A percentile compares a stretch with the other conserved stretches of the same genome.
These are phyloP conservation scores for Harpagus bidentatus DNA, from an alignment of 2,113 vertebrate species.

Conservation along the genomic window DNA sequence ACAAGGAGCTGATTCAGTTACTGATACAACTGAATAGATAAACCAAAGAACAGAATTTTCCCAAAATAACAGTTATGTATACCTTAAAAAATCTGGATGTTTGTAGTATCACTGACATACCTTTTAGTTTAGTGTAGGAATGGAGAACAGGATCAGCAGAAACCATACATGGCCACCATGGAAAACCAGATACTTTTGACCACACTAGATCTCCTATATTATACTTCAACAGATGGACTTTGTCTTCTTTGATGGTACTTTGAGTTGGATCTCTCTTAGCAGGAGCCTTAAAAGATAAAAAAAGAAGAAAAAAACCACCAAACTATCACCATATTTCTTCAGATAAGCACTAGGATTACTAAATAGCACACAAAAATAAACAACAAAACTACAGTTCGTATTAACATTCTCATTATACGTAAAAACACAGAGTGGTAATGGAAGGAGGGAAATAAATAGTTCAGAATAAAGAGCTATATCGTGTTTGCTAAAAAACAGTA, in stretches of 20 bases:
- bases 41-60: not conserved
- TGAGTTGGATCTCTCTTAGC: conserved; percentile 65
- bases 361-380: not conserved
- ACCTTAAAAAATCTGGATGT: not conserved
- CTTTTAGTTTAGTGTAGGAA: conserved; percentile 86
- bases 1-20: not conserved
- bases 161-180: conserved; percentile 99
- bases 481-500: not conserved
- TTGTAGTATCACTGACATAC: conserved; percentile 60
- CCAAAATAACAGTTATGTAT: not conserved
- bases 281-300: conserved; percentile 49
- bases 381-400: not conserved
- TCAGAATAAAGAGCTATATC: not conserved
- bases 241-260: conserved; percentile 56
- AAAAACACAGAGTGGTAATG: not conserved
- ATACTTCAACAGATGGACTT: conserved; percentile 72
- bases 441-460: not conserved
- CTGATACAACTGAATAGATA: not conserved
- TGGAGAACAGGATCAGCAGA: conserved; percentile 88
- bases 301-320: not conserved
- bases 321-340: not conserved
- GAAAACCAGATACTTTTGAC: conserved; percentile 95
- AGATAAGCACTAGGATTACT: not conserved
- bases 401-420: not conserved
- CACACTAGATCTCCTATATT: conserved; percentile 89